Evolutionary conservation across 2,888 invertebrate species (phyloP), one percentile per base, ranked within the genome.

Genomic region (Pegoplata infirma): DNA sequence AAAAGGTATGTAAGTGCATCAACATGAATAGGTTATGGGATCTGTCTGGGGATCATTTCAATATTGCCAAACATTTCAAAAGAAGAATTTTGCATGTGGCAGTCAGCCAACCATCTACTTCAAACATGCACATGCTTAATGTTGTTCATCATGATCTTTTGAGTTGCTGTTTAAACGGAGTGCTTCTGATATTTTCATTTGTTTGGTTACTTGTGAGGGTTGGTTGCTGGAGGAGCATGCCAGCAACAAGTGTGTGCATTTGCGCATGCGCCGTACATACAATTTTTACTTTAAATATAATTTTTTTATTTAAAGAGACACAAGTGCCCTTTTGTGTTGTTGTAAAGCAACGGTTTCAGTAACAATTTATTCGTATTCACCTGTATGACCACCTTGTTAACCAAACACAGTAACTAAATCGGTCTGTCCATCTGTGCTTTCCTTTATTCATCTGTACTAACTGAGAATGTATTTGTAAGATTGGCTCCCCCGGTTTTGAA

Each of bases 311-410:
- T 32, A 12, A 32, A 32, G 32, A 32, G 32, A 73, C 21, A 51
- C 66, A 72, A 59, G 59, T 51, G 55, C 69, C 67, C 68, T 73
- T 55, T 51, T 21, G n/a, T n/a, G n/a, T n/a, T n/a, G n/a, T n/a
- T n/a, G n/a, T n/a, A 14, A 59, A 61, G 32, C 78, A 79, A 79
- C 78, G 78, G 78, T 74, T 79, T 79, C 75, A 53, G 67, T 71
- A 79, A 72, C 79, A 72, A 72, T 59, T 75, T 51, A 72, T 56
- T 51, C 36, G 61, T 44, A 61, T 66, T 79, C 78, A 79, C 78
- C 78, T 79, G 78, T 68, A 44, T 79, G 79, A 68, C 79, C 79
- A 79, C 75, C 79, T 67, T 56, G 75, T 67, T n/a, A 75, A 71
- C 63, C 58, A 61, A 16, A 19, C 2, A n/a, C 16, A n/a, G n/a